Percentiles rank a stretch among this genome's conserved stretches.
phyloP scores from a whole-genome alignment of 37 sponge, comb jelly and placozoan species.

The Spongilla lacustris region DNA sequence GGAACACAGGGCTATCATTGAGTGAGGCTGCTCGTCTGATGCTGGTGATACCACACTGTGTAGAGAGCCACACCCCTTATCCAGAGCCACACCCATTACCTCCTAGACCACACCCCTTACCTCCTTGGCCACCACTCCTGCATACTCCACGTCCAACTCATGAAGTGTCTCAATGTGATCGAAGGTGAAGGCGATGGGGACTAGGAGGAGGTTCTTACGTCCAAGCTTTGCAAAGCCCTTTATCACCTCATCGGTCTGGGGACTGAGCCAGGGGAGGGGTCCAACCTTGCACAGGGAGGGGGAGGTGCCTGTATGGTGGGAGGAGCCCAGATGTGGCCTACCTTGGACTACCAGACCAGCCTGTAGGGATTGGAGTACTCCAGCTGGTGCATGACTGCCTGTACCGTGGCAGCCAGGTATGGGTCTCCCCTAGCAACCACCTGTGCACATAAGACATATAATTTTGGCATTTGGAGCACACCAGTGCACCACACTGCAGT shows the following conservation, averaged over 20 bases:
- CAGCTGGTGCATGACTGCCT: constrained; percentile 89
- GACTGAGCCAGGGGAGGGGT: constrained; percentile 94
- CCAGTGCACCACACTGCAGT: too few relatives aligned
- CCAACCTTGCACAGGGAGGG: constrained; percentile 67
- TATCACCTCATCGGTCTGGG: constrained; percentile 95
- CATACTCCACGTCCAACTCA: constrained; percentile 93
- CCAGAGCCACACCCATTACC: background rate
- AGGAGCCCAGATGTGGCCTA: too few relatives aligned
- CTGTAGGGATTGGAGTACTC: constrained; percentile 84
- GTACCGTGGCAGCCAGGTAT: constrained; percentile 92
- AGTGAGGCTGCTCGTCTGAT: constrained; percentile 70
- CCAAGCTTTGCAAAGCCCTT: constrained; percentile 75
- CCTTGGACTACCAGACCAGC: constrained; percentile 96
- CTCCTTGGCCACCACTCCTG: constrained; percentile 77
- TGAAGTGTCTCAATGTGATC: constrained; percentile 97
- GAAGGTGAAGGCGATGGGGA: constrained; percentile 97
- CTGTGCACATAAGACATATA: constrained; percentile 13
- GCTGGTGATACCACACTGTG: constrained; percentile 77
- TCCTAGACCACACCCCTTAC: constrained; percentile 19
- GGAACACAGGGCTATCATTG: constrained; percentile 78
- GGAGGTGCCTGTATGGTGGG: too few relatives aligned
- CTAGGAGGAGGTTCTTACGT: constrained; percentile 77
- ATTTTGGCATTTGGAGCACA: too few relatives aligned
- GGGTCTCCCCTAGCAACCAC: constrained; percentile 93
- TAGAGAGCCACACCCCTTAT: background rate